Evolutionary conservation across 2,888 invertebrate species (phyloP), one percentile per base, ranked within the genome.

Genomic region (Lycaena phlaeas): DNA sequence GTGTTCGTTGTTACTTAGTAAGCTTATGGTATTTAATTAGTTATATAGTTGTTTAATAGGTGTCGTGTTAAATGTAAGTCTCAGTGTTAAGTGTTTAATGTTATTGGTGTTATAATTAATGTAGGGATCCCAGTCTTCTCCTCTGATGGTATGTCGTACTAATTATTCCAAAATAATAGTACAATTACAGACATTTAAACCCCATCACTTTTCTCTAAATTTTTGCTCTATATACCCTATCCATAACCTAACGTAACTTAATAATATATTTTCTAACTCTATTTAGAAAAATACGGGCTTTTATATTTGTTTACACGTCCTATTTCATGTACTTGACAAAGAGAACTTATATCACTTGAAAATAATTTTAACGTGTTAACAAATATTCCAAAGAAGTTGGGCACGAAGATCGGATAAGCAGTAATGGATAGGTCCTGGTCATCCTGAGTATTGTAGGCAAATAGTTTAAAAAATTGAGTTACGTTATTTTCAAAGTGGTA

Each of bases 101-200:
- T 34, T 18, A 34, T 18, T 34, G 18, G 30, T 30, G 30, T 30
- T 15, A n/a, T 30, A 30, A 15, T 15, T 30, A 30, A 9, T 15
- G 15, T 29, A 14, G 29, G 14, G 14, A 14, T 14, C n/a, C n/a
- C n/a, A n/a, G n/a, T n/a, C n/a, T n/a, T n/a, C n/a, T n/a, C n/a
- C n/a, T n/a, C n/a, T n/a, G n/a, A n/a, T n/a, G n/a, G n/a, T n/a
- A n/a, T n/a, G n/a, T n/a, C n/a, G n/a, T n/a, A n/a, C n/a, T n/a
- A n/a, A n/a, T n/a, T n/a, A n/a, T n/a, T n/a, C n/a, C n/a, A n/a
- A n/a, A n/a, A n/a, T n/a, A n/a, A n/a, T n/a, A n/a, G n/a, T n/a
- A n/a, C n/a, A n/a, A n/a, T n/a, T n/a, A n/a, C n/a, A n/a, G n/a
- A n/a, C n/a, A n/a, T n/a, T n/a, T n/a, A n/a, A n/a, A n/a, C n/a